Conservation (phyloP, 1,140 invertebrate genomes). For the Idris sp. region DNA sequence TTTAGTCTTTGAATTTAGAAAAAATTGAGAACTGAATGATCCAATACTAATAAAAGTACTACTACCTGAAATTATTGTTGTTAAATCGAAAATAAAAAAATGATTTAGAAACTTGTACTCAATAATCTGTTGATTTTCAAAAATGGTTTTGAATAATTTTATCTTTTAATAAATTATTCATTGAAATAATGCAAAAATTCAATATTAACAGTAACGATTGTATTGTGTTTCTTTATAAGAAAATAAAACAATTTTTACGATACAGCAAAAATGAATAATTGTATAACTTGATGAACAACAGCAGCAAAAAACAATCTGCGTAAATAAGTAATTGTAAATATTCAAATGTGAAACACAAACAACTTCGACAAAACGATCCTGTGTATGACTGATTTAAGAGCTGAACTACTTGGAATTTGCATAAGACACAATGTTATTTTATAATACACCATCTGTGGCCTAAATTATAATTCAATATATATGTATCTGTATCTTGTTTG, state of each 20-base stretch:
- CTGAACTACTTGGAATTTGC: neutral
- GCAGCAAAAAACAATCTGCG: neutral
- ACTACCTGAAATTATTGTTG: no score
- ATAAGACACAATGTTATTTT: neutral
- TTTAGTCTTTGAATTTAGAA: conserved; percentile 34
- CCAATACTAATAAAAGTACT: no score
- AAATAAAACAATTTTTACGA: neutral
- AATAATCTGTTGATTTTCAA: no score
- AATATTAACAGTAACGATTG: no score
- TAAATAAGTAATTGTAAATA: conserved; percentile 3
- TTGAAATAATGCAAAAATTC: no score
- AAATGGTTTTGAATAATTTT: no score
- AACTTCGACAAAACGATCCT: conserved; percentile 6
- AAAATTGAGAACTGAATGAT: conserved; percentile 18
- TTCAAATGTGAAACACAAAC: conserved; percentile 1
- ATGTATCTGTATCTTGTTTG: no score
- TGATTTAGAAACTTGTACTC: no score
- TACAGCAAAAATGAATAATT: neutral
- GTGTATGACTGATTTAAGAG: conserved; percentile 1
- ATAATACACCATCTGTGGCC: neutral
- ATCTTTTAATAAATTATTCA: no score
- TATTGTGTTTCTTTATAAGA: no score
- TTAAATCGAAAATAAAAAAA: no score
- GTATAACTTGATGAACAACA: neutral
- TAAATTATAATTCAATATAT: no score